A percentile compares a stretch with the other conserved stretches of the same genome.
phyloP scores from a whole-genome alignment of 2,113 vertebrate species.

The Bos indicus region DNA sequence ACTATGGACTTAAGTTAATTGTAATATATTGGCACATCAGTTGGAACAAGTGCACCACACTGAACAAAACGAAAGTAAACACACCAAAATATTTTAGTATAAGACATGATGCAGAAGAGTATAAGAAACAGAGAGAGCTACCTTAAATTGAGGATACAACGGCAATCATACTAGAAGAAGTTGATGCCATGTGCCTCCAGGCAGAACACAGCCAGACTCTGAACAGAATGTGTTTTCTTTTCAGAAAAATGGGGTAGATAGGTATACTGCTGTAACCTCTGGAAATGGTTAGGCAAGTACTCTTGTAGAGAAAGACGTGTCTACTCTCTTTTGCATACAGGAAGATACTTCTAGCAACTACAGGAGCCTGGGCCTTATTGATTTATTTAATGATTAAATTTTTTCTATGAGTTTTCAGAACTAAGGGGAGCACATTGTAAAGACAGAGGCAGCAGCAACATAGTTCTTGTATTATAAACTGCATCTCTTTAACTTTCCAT shows the following conservation, averaged over 20 bases:
- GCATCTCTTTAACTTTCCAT: neutral
- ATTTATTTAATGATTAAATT: neutral
- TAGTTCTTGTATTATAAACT: neutral
- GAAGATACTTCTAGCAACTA: constrained; percentile 49
- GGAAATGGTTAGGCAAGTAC: neutral
- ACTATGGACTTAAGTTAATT: neutral
- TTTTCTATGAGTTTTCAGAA: constrained; percentile 21
- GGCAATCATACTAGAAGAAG: neutral
- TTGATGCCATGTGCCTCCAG: neutral
- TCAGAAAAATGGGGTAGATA: neutral
- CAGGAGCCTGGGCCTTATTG: neutral
- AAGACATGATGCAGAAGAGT: neutral
- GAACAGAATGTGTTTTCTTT: neutral
- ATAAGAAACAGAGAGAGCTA: neutral
- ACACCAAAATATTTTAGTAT: neutral
- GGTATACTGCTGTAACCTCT: neutral
- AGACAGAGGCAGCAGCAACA: neutral
- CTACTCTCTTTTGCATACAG: constrained; percentile 30
- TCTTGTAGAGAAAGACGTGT: neutral
- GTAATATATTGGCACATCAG: neutral
- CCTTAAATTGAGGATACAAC: neutral
- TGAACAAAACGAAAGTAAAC: neutral
- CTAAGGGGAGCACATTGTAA: neutral
- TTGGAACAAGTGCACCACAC: neutral
- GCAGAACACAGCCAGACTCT: neutral